Base-by-base conservation (phyloP, 2,113 vertebrate species). In the Cebus imitator region DNA sequence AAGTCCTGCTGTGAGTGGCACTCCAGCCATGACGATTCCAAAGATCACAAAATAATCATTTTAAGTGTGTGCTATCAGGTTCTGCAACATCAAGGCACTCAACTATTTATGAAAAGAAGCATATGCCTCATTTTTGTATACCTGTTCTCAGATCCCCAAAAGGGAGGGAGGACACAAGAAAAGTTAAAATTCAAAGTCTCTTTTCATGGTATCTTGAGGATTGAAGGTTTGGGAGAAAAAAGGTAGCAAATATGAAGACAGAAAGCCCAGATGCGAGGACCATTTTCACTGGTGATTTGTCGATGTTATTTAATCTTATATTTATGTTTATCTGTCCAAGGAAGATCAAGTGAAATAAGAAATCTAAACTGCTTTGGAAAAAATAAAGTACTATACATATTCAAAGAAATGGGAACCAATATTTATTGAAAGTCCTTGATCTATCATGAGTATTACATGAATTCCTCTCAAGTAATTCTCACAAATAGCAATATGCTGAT, bases 101-200 rank as follows among this genome's bases (percentile, higher is more conserved):
- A 93, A 61, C 64, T 5, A 32, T 43, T 90, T 89, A 68, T 86
- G 58, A 92, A 94, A 96, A 91, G 45, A 86, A 95, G 35, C 30
- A 6, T 43, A 57, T 68, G 68, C 35, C 45, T 82, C 85, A 14
- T 32, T 64, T 64, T 64, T 25, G 27, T 64, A 64, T 64, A 25
- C 61, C 61, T 91, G 57, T 96, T 30, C n/a, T 37, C 64, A 58
- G 37, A 92, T 45, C 84, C 13, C 72, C 48, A 78, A 43, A n/a
- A 55, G 6, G 45, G 66, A 87, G 16, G n/a, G 12, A 68, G 32
- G 18, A 32, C 45, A 18, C 30, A 23, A 76, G 13, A 81, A 14
- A 87, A 78, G 17, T 80, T 84, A 70, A 90, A 93, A 87, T 79
- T 11, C 3, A 43, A 58, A 89, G 37, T 61, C 3, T 87, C 40